Evolutionary conservation across 2,797 vertebrate genomes (phyloP).

Genomic region (Tarsius wallacei): DNA sequence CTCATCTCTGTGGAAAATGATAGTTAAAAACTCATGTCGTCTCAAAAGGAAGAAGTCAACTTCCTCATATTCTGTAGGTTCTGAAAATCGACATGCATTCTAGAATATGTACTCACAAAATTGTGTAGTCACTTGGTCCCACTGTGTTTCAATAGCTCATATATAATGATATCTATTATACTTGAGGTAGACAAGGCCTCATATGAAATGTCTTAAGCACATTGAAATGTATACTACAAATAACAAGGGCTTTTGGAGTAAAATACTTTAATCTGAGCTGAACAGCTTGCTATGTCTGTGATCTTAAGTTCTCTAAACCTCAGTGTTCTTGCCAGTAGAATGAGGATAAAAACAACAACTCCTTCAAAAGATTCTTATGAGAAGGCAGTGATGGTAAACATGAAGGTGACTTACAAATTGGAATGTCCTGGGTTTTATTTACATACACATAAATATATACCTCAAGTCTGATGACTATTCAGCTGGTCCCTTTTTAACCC

Average conservation of each 20-base stretch:
- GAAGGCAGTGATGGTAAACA: background rate
- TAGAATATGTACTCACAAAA: background rate
- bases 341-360: background rate
- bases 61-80: background rate
- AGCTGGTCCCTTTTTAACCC: background rate
- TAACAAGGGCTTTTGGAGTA: background rate
- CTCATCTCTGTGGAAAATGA: background rate
- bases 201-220: background rate
- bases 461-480: background rate
- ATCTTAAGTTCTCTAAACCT: background rate
- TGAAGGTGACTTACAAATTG: background rate
- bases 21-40: background rate
- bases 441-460: background rate
- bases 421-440: background rate
- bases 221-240: background rate
- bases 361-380: background rate
- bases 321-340: background rate
- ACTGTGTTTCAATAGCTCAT: background rate
- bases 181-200: background rate
- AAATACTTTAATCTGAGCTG: background rate
- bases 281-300: background rate
- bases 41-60: background rate
- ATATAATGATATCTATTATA: background rate
- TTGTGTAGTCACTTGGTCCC: background rate
- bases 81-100: background rate